These are phyloP conservation scores for Hippocampus abdominalis DNA, from an alignment of 2,113 vertebrate species.

Conservation along the genomic window DNA sequence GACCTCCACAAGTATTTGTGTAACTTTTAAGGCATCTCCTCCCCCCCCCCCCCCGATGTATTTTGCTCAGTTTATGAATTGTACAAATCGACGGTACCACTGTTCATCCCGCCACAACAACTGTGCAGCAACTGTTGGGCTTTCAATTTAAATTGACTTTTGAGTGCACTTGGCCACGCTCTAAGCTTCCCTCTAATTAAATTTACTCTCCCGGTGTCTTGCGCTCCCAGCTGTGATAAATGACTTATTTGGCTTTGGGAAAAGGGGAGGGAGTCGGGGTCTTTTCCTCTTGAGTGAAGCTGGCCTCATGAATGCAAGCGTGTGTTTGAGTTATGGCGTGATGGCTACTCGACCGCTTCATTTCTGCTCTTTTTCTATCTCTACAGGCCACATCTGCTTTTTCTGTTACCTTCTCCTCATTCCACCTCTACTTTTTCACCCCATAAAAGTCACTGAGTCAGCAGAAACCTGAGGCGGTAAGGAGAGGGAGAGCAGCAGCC, in stretches of 20 bases:
- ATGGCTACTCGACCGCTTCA: slow-evolving; percentile 44
- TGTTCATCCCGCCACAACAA: neutral
- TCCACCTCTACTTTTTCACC: slow-evolving; percentile 23
- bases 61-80: neutral
- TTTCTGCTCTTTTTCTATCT: slow-evolving; percentile 26
- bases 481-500: slow-evolving; percentile 22
- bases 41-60: neutral
- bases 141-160: slow-evolving; percentile 24
- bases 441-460: slow-evolving; percentile 60
- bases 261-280: neutral
- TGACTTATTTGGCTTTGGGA: slow-evolving; percentile 54
- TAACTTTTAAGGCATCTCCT: neutral
- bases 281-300: slow-evolving; percentile 32
- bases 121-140: slow-evolving; percentile 18
- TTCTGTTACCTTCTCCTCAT: slow-evolving; percentile 34
- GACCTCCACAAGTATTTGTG: neutral
- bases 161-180: slow-evolving; percentile 42
- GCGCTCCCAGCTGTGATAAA: slow-evolving; percentile 53
- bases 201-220: slow-evolving; percentile 52
- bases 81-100: neutral
- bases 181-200: slow-evolving; percentile 56
- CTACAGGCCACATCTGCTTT: slow-evolving; percentile 64
- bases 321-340: slow-evolving; percentile 20
- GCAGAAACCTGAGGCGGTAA: slow-evolving; percentile 62
- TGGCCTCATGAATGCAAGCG: slow-evolving; percentile 17